A percentile compares a stretch with the other conserved stretches of the same genome.
Conservation (phyloP, 2,113 vertebrate genomes). For the Carassius auratus region DNA sequence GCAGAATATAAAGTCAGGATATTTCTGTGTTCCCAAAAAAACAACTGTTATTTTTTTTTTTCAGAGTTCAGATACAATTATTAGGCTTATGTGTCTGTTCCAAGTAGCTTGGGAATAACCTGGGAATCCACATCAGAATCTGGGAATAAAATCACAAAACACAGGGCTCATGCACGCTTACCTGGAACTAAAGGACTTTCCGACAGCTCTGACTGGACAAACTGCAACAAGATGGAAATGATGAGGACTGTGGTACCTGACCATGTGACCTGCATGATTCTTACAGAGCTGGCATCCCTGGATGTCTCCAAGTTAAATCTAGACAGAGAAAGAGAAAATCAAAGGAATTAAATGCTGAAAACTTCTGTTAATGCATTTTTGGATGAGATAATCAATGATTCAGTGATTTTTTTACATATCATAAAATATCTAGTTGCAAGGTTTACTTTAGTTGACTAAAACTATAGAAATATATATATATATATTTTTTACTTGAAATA, state of each 20-base stretch:
- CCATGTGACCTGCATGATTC: slow-evolving; percentile 83
- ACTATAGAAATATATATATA: no score
- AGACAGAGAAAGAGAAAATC: slow-evolving; percentile 4
- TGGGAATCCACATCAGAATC: not conserved
- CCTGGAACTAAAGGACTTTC: slow-evolving; percentile 85
- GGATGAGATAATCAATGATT: not conserved
- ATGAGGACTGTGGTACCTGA: slow-evolving; percentile 80
- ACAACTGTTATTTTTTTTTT: not conserved
- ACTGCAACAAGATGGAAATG: slow-evolving; percentile 77
- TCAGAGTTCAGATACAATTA: not conserved
- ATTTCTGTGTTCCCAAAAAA: not conserved
- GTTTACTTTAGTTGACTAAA: no score
- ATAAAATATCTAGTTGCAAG: no score
- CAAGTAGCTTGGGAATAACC: not conserved
- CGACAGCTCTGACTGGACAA: slow-evolving; percentile 72
- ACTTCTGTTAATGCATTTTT: no score
- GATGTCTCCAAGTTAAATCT: slow-evolving; percentile 56
- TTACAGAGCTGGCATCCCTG: slow-evolving; percentile 88
- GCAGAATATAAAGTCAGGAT: not conserved
- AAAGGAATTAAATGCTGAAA: not conserved
- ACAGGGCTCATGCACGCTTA: slow-evolving; percentile 68
- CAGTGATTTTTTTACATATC: no score
- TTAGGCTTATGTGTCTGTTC: not conserved
- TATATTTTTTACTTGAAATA: no score
- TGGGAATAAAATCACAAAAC: not conserved